phyloP scores from a whole-genome alignment of 2,888 invertebrate genomes.

The Cistogaster globosa region DNA sequence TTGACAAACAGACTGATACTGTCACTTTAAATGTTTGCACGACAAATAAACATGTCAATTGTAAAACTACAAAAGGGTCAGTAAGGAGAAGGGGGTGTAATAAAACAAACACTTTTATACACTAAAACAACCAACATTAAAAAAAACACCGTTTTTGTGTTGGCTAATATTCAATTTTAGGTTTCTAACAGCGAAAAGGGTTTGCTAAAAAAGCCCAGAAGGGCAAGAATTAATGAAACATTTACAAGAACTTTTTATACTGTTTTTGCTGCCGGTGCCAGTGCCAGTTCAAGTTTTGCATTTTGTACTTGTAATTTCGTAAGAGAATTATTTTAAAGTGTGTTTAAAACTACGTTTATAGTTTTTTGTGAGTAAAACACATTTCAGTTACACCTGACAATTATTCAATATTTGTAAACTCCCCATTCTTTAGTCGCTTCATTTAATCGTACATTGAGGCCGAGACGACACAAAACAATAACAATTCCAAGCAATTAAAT shows the following conservation, averaged over 20 bases:
- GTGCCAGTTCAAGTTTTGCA: constrained; percentile 7
- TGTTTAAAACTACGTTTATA: constrained; percentile 28
- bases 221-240: constrained; percentile 28
- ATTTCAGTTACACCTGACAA: constrained; percentile 46
- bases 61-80: neutral
- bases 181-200: neutral
- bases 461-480: constrained; percentile 67
- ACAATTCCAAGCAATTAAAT: constrained; percentile 83
- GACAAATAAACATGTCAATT: constrained; percentile 27
- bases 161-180: constrained; percentile 34
- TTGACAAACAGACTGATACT: constrained; percentile 2
- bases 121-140: neutral
- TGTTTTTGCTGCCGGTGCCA: constrained; percentile 3
- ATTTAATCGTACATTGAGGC: constrained; percentile 13
- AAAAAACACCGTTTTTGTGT: constrained; percentile 33
- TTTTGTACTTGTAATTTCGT: constrained; percentile 17
- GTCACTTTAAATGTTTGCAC: constrained; percentile 30
- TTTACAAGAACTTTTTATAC: neutral
- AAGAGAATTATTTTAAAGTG: constrained; percentile 37
- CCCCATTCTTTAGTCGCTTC: neutral
- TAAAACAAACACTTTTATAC: neutral
- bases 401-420: constrained; percentile 54
- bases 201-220: neutral
- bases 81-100: neutral
- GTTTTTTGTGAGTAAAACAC: neutral